Base-by-base conservation (phyloP, 2,888 invertebrate genomes). In the Oegoconia quadripuncta region DNA sequence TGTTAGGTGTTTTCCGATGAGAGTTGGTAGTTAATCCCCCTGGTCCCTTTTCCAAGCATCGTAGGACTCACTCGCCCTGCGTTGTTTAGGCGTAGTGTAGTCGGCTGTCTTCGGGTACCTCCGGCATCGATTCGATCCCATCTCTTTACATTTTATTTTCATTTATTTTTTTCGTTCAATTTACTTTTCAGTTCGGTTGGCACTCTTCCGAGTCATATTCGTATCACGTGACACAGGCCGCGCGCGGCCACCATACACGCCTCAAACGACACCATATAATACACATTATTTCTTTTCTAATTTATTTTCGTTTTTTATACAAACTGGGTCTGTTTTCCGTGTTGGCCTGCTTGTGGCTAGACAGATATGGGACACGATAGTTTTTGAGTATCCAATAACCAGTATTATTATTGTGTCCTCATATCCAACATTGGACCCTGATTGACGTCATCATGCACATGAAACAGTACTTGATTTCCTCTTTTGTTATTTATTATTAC, bases 191-290 rank as follows among this genome's bases (percentile, higher is more conserved):
- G 62, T 29, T 29, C 9, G 31, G 14, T 26, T 64, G 59, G 76
- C 80, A 82, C 78, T 74, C 64, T 67, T 67, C 61, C 53, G 67
- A 67, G 81, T 84, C 84, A 81, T 82, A 81, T 82, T 77, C 71
- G 65, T 79, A 75, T 76, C 82, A 78, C 77, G 70, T 52, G 66
- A 82, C 82, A 80, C 81, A 47, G 74, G 73, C 64, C 66, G n/a
- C 16, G 13, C 44, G 34, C 39, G 58, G 63, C 64, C 62, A 61
- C 55, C 59, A 62, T 66, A 84, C 83, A 83, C 74, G 72, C 74
- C 74, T 71, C 60, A 61, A 63, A 55, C 49, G 55, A 81, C 83
- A 83, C 82, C 65, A 68, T 59, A 83, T 82, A 64, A 68, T 59
- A 83, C 81, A 81, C 78, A 69, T 52, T 55, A 46, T 59, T 59